Evolutionary conservation across 2,113 vertebrate species (phyloP).

Genomic region (Amphiprion ocellaris): DNA sequence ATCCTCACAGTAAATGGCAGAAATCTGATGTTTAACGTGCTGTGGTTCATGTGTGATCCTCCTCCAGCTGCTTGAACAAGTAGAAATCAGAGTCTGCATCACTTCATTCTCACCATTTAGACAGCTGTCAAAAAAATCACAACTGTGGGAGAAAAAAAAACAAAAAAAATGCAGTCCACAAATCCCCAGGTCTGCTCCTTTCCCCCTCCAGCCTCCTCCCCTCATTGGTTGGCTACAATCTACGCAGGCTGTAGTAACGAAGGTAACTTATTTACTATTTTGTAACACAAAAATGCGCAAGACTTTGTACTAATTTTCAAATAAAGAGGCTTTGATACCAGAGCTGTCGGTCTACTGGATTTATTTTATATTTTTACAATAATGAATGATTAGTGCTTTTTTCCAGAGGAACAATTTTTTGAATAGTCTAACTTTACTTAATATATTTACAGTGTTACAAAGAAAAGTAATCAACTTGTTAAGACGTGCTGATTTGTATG

Average conservation of each 20-base stretch:
- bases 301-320: slow-evolving; percentile 88
- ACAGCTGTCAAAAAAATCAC: no score
- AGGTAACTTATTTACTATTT: slow-evolving; percentile 79
- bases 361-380: slow-evolving; percentile 58
- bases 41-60: no score
- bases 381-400: slow-evolving; percentile 49
- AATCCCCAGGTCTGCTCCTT: slow-evolving; percentile 1
- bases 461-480: slow-evolving; percentile 64
- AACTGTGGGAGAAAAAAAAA: no score
- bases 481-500: slow-evolving; percentile 67
- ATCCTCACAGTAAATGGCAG: neutral
- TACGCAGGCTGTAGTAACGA: slow-evolving; percentile 66
- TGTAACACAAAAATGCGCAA: slow-evolving; percentile 69
- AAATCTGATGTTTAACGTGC: neutral
- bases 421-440: slow-evolving; percentile 70
- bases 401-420: slow-evolving; percentile 41
- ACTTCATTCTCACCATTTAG: no score
- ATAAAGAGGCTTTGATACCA: slow-evolving; percentile 85
- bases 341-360: slow-evolving; percentile 49
- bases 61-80: no score
- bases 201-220: neutral
- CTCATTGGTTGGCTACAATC: slow-evolving; percentile 50
- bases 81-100: no score
- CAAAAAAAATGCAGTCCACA: neutral
- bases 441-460: slow-evolving; percentile 83